Conservation (phyloP, 2,888 invertebrate species). For the Ellobium chinense region DNA sequence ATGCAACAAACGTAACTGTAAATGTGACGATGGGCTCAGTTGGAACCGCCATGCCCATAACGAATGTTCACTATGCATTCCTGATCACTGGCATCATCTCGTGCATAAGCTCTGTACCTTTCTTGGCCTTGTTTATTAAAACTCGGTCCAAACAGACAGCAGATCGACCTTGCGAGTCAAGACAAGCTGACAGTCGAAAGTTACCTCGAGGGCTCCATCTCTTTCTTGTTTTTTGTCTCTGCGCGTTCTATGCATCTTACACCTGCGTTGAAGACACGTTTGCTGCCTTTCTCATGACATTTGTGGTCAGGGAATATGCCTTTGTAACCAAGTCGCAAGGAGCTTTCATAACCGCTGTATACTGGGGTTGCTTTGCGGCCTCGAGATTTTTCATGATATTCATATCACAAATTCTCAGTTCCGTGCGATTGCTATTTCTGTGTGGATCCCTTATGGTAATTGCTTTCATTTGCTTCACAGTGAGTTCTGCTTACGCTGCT, state of each 20-base stretch:
- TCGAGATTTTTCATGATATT: slow-evolving; percentile 76
- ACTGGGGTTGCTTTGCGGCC: slow-evolving; percentile 78
- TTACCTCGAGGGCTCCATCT: slow-evolving; percentile 54
- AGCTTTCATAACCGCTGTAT: slow-evolving; percentile 74
- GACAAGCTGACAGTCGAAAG: background rate
- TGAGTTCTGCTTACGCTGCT: slow-evolving; percentile 3
- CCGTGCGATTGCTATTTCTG: slow-evolving; percentile 55
- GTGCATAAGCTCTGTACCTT: slow-evolving; percentile 45
- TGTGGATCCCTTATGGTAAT: slow-evolving; percentile 17
- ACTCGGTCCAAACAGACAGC: slow-evolving; percentile 32
- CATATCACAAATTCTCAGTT: slow-evolving; percentile 70
- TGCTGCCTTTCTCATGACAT: slow-evolving; percentile 75
- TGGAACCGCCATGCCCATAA: background rate
- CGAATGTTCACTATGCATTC: slow-evolving; percentile 50
- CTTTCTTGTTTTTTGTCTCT: slow-evolving; percentile 68
- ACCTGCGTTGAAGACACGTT: slow-evolving; percentile 77
- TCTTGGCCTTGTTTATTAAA: slow-evolving; percentile 46
- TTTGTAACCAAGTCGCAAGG: slow-evolving; percentile 70
- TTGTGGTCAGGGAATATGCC: slow-evolving; percentile 67
- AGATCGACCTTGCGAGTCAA: background rate
- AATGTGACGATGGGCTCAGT: background rate
- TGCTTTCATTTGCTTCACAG: slow-evolving; percentile 11
- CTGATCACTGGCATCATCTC: slow-evolving; percentile 52
- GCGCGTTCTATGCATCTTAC: slow-evolving; percentile 74
- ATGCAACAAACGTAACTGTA: background rate